phyloP scores from a whole-genome alignment of 2,888 invertebrate genomes.

The Ctenicera cuprea region DNA sequence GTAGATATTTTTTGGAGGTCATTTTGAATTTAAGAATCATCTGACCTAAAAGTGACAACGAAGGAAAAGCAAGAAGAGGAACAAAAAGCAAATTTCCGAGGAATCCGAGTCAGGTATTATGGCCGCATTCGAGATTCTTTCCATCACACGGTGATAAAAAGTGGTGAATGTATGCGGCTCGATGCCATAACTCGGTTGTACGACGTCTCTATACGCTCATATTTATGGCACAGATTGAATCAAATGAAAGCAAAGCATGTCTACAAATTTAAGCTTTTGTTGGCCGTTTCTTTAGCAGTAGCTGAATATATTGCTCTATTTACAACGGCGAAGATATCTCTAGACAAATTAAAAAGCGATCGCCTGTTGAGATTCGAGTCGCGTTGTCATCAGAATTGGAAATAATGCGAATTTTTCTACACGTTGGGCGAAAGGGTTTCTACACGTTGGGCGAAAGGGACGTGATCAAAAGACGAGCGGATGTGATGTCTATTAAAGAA shows the following conservation, averaged over 20 bases:
- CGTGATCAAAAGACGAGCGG: slow-evolving; percentile 46
- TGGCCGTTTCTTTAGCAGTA: slow-evolving; percentile 49
- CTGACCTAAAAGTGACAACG: slow-evolving; percentile 43
- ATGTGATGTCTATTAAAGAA: slow-evolving; percentile 51
- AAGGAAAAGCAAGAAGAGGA: slow-evolving; percentile 38
- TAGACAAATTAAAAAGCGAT: slow-evolving; percentile 54
- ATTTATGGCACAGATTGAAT: slow-evolving; percentile 63
- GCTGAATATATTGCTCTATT: slow-evolving; percentile 54
- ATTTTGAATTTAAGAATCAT: slow-evolving; percentile 44
- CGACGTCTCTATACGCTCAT: slow-evolving; percentile 63
- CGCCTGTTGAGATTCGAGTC: slow-evolving; percentile 51
- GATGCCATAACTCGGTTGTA: slow-evolving; percentile 55
- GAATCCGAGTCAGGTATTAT: slow-evolving; percentile 50
- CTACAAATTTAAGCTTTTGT: slow-evolving; percentile 56
- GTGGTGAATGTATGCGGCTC: slow-evolving; percentile 50
- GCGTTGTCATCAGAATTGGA: slow-evolving; percentile 52
- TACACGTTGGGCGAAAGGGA: slow-evolving; percentile 42
- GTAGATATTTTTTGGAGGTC: slow-evolving; percentile 31
- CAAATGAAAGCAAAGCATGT: slow-evolving; percentile 56
- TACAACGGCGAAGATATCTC: slow-evolving; percentile 48
- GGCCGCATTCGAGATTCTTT: slow-evolving; percentile 50
- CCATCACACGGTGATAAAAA: slow-evolving; percentile 49
- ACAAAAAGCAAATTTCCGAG: slow-evolving; percentile 48
- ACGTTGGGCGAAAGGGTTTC: slow-evolving; percentile 43
- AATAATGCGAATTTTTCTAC: slow-evolving; percentile 48